Base-by-base conservation (phyloP, 2,797 vertebrate species). In the Lepidocolaptes lacrymiger region DNA sequence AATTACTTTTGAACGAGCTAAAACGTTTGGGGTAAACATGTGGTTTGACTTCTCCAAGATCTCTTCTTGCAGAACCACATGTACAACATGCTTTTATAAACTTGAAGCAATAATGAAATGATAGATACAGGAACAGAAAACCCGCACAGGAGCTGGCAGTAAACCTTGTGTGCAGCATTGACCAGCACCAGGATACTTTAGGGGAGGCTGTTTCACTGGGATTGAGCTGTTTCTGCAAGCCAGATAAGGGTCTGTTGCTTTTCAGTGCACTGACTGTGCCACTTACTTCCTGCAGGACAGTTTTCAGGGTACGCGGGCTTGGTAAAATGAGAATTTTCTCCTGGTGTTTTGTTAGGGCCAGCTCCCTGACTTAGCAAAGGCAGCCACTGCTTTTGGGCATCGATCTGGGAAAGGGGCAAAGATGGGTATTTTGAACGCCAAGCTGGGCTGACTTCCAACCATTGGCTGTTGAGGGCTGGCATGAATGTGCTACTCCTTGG, bases 401-500 rank as follows among this genome's bases (percentile, higher is more conserved):
- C 61, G 20, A 36, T 73, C 39, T 93, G 0, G 0, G 41, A 39
- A 77, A 28, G 66, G 28, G 28, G 16, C 27, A 22, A 27, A 19
- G 43, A 24, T 3, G 2, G 14, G 7, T n/a, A 4, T 39, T 58
- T 75, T 36, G 43, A 75, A 78, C 36, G 54, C 22, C 32, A 43
- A 20, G 17, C 5, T 0, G 0, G 39, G 59, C 30, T 49, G 59
- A 15, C 34, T 36, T 88, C 44, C 52, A 92, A 20, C 46, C 2
- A 0, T 43, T 27, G 52, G 48, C 39, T 44, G 9, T 30, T 48
- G 51, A 58, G 34, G 61, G 12, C 59, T 78, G 75, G 30, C 17
- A 16, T 2, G 7, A 24, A 2, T 4, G 7, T 7, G 26, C 37
- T 0, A 0, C 7, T 73, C 41, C 55, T 76, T 0, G 0, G 44